Percentiles rank a stretch among this genome's conserved stretches.
These are phyloP conservation scores for Tragopan temminckii DNA, from an alignment of 2,797 vertebrate genomes.

Conservation along the genomic window DNA sequence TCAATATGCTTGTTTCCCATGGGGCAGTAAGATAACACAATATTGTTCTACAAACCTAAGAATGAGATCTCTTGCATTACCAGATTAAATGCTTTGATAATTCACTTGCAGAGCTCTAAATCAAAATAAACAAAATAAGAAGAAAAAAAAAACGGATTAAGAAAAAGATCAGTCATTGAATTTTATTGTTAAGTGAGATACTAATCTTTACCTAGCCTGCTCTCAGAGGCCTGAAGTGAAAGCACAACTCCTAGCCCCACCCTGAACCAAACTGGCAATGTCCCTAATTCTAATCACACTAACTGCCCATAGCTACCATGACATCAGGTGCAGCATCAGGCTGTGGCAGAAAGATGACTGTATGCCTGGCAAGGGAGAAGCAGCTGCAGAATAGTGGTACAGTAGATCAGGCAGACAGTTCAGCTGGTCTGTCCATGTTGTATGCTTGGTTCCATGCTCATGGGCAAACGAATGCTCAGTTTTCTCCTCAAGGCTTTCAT, in stretches of 20 bases:
- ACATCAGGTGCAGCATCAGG: fast-evolving
- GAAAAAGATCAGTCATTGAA: not conserved
- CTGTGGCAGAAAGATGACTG: not conserved
- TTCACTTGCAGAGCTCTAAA: not conserved
- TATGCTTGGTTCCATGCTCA: not conserved
- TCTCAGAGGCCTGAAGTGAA: not conserved
- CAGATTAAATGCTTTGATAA: not conserved
- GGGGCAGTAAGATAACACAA: not conserved
- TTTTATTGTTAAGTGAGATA: not conserved
- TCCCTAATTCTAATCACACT: not conserved
- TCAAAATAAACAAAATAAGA: not conserved
- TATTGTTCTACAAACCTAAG: not conserved
- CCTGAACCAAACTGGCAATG: not conserved
- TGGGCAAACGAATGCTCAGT: not conserved
- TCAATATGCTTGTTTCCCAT: not conserved
- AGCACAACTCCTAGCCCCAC: not conserved
- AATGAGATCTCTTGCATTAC: not conserved
- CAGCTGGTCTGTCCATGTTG: not conserved
- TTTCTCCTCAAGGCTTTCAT: not conserved
- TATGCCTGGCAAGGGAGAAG: not conserved
- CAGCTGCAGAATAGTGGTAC: fast-evolving
- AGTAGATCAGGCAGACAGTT: not conserved
- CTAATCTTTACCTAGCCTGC: not conserved
- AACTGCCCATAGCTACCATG: too few relatives aligned
- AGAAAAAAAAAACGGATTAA: not conserved